These are phyloP conservation scores for Notodonta ziczac DNA, from an alignment of 2,888 invertebrate species.

Conservation along the genomic window DNA sequence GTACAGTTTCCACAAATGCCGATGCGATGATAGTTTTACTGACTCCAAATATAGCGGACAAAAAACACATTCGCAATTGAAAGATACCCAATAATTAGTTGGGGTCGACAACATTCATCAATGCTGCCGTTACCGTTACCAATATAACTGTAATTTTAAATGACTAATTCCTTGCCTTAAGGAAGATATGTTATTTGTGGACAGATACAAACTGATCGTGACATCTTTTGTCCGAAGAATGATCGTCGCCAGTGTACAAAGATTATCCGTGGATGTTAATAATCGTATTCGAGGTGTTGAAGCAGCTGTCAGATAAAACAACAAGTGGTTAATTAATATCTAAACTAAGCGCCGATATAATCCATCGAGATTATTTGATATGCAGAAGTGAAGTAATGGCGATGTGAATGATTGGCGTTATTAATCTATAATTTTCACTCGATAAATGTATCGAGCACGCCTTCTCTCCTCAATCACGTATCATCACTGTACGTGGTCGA, in stretches of 20 bases:
- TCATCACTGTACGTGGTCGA: constrained; percentile 23
- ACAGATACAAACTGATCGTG: background rate
- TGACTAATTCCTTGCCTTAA: background rate
- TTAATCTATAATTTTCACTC: constrained; percentile 64
- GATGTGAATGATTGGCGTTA: constrained; percentile 56
- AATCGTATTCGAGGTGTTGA: background rate
- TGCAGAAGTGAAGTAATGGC: constrained; percentile 48
- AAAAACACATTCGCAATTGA: background rate
- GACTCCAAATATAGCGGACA: background rate
- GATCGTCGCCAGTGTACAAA: background rate
- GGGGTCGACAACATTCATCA: constrained; percentile 1
- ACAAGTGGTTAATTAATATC: constrained; percentile 34
- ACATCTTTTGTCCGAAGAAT: background rate
- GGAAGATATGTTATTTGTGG: background rate
- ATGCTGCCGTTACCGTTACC: background rate
- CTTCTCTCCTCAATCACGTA: constrained; percentile 44
- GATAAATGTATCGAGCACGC: constrained; percentile 52
- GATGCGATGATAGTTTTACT: background rate
- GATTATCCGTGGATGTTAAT: background rate
- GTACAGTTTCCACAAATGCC: constrained; percentile 34
- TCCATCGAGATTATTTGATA: constrained; percentile 37
- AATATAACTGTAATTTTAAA: constrained; percentile 2
- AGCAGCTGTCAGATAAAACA: constrained; percentile 17
- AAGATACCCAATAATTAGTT: background rate
- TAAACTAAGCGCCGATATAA: constrained; percentile 47